Evolutionary conservation across 2,797 vertebrate species (phyloP), one percentile per base, ranked within the genome.

Genomic region (Gambelia wislizenii): DNA sequence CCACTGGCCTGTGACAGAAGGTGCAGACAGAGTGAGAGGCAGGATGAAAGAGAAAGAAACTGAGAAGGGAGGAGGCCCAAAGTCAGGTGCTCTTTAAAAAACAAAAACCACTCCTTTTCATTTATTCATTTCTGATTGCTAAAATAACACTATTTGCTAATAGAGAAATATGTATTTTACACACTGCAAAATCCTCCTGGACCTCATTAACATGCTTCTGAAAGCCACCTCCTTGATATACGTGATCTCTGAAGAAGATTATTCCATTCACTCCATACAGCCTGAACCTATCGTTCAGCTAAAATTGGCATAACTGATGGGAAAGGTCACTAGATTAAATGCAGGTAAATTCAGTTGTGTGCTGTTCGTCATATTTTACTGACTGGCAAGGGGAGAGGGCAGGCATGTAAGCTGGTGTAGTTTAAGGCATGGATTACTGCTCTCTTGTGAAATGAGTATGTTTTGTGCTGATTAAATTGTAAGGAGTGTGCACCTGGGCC

Each of bases 401-500:
- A 78, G 76, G 79, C 10, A 91, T 54, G 88, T 89, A 93, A 90
- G 83, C 94, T 1, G 25, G 83, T 67, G 89, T 85, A 67, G 89
- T 94, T 95, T 95, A 91, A 92, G 91, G 89, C 80, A 91, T 59
- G 44, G 95, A 94, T 96, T 94, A 91, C 47, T 94, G 80, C 88
- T 84, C 89, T 93, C 47, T 93, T 54, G 74, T 88, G 82, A 92
- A 93, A 95, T 85, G 79, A 88, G 91, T 92, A 44, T 52, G 78
- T 83, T 92, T 91, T 91, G 39, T 92, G 80, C 83, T 95, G 90
- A 95, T 95, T 95, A 95, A 94, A 94, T 91, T 89, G 92, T 87
- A 92, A 93, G 91, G 93, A 92, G 89, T 74, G 81, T 89, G 92
- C 94, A 94, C 94, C 94, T 96, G 94, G 93, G 93, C 93, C 9